phyloP scores from a whole-genome alignment of 2,797 vertebrate species.

The Notamacropus eugenii region DNA sequence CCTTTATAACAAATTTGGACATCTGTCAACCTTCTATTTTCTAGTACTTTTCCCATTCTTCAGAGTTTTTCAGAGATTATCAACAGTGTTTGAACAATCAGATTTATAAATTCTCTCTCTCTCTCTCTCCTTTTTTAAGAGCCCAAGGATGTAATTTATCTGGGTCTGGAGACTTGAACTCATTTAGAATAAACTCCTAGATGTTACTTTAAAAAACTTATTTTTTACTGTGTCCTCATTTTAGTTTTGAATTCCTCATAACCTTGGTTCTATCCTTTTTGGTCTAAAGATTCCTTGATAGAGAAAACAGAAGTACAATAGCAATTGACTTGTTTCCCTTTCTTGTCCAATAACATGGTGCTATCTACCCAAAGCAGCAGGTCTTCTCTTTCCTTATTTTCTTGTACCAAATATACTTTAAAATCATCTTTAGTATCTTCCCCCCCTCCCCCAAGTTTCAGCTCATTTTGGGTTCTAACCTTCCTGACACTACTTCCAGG shows the following conservation, averaged over 20 bases:
- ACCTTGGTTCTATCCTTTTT: neutral
- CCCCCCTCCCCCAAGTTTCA: neutral
- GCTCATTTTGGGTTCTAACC: neutral
- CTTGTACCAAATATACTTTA: neutral
- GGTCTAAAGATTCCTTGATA: neutral
- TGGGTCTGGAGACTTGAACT: neutral
- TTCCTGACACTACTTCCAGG: neutral
- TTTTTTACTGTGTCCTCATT: neutral
- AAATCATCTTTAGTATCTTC: neutral
- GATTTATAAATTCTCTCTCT: neutral
- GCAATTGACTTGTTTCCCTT: neutral
- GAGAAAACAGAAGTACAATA: neutral
- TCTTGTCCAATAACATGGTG: neutral
- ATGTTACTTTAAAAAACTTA: neutral
- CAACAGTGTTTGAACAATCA: neutral
- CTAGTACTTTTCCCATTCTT: neutral
- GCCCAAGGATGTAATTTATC: neutral
- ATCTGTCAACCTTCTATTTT: neutral
- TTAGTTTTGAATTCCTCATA: neutral
- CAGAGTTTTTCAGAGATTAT: neutral
- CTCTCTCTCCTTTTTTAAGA: neutral
- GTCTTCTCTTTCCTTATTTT: neutral
- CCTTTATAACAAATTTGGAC: neutral
- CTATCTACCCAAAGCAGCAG: neutral
- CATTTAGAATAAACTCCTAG: neutral